These are phyloP conservation scores for Euglossa dilemma DNA, from an alignment of 1,140 invertebrate genomes.

Conservation along the genomic window DNA sequence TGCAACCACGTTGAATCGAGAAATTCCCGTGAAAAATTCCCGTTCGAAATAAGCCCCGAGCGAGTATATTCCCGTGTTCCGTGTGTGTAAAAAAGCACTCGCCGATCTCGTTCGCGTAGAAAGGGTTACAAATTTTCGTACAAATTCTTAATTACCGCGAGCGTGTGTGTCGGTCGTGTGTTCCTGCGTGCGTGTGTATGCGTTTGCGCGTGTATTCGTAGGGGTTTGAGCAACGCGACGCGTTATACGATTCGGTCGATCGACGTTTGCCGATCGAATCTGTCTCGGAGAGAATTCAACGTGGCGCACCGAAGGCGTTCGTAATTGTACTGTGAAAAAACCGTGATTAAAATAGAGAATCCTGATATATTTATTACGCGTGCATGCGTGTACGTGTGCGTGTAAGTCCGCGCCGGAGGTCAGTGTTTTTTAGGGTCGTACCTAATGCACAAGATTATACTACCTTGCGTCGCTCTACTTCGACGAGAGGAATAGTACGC, in stretches of 20 bases:
- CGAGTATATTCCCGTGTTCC: neutral
- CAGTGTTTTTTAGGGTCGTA: slow-evolving; percentile 20
- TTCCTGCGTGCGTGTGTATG: neutral
- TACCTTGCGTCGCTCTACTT: slow-evolving; percentile 6
- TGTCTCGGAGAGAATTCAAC: slow-evolving; percentile 19
- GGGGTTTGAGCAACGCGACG: neutral
- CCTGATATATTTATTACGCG: slow-evolving; percentile 14
- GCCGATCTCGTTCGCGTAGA: slow-evolving; percentile 16
- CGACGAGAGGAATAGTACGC: slow-evolving; percentile 8
- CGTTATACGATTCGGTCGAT: neutral
- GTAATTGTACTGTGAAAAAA: slow-evolving; percentile 40
- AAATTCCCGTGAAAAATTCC: neutral
- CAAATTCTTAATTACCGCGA: slow-evolving; percentile 38
- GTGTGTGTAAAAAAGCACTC: slow-evolving; percentile 11
- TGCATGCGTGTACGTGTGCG: neutral
- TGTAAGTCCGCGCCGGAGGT: neutral
- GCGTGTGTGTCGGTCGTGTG: neutral
- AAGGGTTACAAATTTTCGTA: slow-evolving; percentile 37
- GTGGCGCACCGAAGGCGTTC: slow-evolving; percentile 41
- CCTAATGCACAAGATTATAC: slow-evolving; percentile 43
- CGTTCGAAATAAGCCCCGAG: neutral
- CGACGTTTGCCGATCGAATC: no score
- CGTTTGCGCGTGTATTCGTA: neutral
- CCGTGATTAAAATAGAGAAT: slow-evolving; percentile 41
- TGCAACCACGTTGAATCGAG: slow-evolving; percentile 46